Percentiles rank a stretch among this genome's conserved stretches.
phyloP scores from a whole-genome alignment of 2,113 vertebrate species.

The Sula dactylatra region DNA sequence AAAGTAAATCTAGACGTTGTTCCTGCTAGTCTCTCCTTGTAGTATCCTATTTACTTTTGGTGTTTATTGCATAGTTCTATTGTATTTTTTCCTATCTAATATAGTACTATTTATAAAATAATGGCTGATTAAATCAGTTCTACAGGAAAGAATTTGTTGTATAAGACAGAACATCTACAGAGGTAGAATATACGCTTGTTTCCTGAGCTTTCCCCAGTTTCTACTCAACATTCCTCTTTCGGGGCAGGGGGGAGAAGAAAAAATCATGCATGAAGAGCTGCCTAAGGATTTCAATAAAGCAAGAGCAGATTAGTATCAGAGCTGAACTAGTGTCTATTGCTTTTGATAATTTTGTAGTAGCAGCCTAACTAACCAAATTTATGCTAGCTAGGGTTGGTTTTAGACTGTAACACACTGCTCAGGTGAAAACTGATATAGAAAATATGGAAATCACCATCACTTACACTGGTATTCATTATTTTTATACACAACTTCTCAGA shows the following conservation, averaged over 20 bases:
- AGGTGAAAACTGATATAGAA: not conserved
- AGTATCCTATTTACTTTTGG: not conserved
- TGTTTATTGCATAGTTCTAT: not conserved
- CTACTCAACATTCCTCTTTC: not conserved
- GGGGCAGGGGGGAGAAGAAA: rapidly evolving
- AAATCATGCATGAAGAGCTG: not conserved
- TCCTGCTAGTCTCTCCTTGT: not conserved
- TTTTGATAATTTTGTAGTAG: not conserved
- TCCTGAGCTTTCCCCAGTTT: not conserved
- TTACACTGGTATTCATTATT: not conserved
- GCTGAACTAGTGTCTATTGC: not conserved
- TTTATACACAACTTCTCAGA: not conserved
- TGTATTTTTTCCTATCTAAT: not conserved
- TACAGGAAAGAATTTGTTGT: not conserved
- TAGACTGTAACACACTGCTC: not conserved
- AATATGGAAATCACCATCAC: not conserved
- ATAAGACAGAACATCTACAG: not conserved
- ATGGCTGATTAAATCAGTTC: not conserved
- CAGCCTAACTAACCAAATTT: not conserved
- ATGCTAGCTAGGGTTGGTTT: not conserved
- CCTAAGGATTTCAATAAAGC: not conserved
- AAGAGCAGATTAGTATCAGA: not conserved
- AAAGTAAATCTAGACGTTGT: not conserved
- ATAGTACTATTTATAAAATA: not conserved
- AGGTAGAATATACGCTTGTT: not conserved